Percentiles rank a stretch among this genome's conserved stretches.
phyloP scores from a whole-genome alignment of 2,888 invertebrate genomes.

The Thelaira solivaga region DNA sequence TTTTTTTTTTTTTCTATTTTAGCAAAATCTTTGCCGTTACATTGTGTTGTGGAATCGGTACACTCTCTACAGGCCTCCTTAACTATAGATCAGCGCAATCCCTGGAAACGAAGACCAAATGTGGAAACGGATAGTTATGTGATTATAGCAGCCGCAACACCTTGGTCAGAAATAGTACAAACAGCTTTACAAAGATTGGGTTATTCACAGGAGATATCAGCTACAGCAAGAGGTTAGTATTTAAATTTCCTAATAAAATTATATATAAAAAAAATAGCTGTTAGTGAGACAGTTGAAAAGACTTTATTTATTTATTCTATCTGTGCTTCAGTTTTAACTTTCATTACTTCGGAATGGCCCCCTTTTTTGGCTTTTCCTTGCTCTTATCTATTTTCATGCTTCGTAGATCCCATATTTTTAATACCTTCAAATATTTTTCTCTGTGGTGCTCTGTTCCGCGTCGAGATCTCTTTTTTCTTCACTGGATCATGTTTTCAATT shows the following conservation, averaged over 20 bases:
- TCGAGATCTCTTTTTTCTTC: too few species aligned
- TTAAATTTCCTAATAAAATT: neutral
- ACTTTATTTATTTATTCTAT: too few species aligned
- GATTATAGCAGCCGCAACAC: conserved; percentile 93
- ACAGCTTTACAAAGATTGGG: conserved; percentile 94
- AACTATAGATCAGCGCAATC: conserved; percentile 79
- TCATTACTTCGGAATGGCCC: too few species aligned
- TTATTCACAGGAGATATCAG: conserved; percentile 90
- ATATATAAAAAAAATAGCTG: too few species aligned
- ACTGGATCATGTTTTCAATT: too few species aligned
- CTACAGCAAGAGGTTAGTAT: conserved; percentile 85
- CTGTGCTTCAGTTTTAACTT: too few species aligned
- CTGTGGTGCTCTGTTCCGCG: too few species aligned
- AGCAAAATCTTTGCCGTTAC: conserved; percentile 93
- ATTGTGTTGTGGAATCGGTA: conserved; percentile 95
- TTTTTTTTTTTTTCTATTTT: conserved; percentile 63
- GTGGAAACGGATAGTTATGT: conserved; percentile 97
- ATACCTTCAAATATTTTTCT: too few species aligned
- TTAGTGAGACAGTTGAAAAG: too few species aligned
- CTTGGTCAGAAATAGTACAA: conserved; percentile 93
- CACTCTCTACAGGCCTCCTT: conserved; percentile 81
- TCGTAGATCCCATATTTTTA: too few species aligned
- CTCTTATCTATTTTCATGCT: too few species aligned
- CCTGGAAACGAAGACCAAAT: conserved; percentile 83
- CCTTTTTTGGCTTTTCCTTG: too few species aligned